phyloP scores from a whole-genome alignment of 2,113 vertebrate genomes.

The Chloebia gouldiae region DNA sequence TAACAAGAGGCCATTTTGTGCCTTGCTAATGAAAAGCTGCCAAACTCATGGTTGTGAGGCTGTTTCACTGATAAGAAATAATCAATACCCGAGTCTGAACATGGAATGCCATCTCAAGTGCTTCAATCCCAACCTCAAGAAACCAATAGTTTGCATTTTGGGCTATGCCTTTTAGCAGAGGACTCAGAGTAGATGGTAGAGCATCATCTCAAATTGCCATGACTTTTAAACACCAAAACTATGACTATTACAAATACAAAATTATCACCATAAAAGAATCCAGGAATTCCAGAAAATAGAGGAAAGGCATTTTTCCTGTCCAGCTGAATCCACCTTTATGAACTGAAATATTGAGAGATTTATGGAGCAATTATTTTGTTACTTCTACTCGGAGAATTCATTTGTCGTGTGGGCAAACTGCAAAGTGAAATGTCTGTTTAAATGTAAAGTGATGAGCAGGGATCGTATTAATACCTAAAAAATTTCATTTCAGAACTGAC shows the following conservation, averaged over 20 bases:
- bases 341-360: background rate
- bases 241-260: background rate
- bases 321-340: background rate
- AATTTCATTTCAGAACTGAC: background rate
- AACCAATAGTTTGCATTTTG: background rate
- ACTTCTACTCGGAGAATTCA: background rate
- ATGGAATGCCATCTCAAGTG: no score
- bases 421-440: background rate
- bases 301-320: background rate
- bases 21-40: no score
- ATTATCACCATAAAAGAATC: background rate
- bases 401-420: background rate
- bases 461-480: background rate
- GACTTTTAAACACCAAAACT: background rate
- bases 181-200: background rate
- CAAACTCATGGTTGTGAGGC: no score
- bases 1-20: no score
- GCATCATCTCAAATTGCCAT: background rate
- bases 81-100: no score
- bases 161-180: background rate
- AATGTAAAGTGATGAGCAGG: background rate
- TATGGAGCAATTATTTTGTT: background rate
- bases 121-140: no score
- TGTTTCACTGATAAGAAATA: no score
- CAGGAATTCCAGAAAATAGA: background rate